Percentiles rank a stretch among this genome's conserved stretches.
Evolutionary conservation across 1,140 invertebrate species (phyloP).

Genomic region (Leptinotarsa undecemlineata): DNA sequence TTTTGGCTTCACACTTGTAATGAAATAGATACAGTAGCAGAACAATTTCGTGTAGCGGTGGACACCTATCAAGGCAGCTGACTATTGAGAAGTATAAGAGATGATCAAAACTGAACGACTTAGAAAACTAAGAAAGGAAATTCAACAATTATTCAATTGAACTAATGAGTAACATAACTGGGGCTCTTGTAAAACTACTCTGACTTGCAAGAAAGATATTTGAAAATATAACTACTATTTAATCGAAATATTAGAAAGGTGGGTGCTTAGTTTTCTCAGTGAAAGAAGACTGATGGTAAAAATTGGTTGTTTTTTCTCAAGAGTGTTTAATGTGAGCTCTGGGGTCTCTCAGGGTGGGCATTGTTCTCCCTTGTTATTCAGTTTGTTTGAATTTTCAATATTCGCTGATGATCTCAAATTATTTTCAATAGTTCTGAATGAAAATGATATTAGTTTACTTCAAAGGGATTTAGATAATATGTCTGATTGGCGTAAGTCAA

Average conservation of each 20-base stretch:
- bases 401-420: neutral
- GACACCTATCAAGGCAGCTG: too few relatives aligned
- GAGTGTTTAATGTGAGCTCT: neutral
- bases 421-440: neutral
- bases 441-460: neutral
- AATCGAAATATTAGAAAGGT: neutral
- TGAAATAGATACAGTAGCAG: too few relatives aligned
- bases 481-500: neutral
- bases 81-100: too few relatives aligned
- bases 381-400: neutral
- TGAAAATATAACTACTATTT: too few relatives aligned
- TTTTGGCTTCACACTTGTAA: too few relatives aligned
- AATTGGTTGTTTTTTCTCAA: neutral
- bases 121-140: too few relatives aligned
- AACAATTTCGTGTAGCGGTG: too few relatives aligned
- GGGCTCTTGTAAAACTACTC: too few relatives aligned
- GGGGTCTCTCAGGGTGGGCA: neutral
- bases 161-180: too few relatives aligned
- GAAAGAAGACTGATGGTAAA: neutral
- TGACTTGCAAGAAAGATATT: too few relatives aligned
- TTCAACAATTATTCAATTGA: too few relatives aligned
- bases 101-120: too few relatives aligned
- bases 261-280: neutral
- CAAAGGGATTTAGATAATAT: neutral
- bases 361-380: neutral